Base-by-base conservation (phyloP, 2,113 vertebrate genomes). In the Pimephales promelas region DNA sequence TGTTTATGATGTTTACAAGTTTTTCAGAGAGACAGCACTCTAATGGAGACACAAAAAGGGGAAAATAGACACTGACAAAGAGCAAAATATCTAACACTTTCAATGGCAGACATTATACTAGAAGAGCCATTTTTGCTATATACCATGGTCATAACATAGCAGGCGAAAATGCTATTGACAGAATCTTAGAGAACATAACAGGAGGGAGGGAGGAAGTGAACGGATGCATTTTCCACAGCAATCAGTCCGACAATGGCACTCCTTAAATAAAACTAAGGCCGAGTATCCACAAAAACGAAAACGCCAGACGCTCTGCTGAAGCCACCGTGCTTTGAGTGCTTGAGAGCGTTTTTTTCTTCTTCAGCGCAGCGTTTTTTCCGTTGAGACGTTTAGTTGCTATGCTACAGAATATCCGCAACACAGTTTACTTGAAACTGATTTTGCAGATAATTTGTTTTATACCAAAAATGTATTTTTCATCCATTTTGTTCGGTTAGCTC, bases 181-280 rank as follows among this genome's bases (percentile, higher is more conserved):
- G 54, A 73, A 28, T 57, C 74, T 57, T 24, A 71, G 54, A 64
- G 40, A 54, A 61, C 22, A 45, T 20, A 78, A 61, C 75, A 78
- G 43, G 49, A 14, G 47, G 54, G 47, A 31, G 14, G 54, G 59
- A 43, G 14, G 20, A 71, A 49, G 54, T 9, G 7, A 77, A 28
- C 10, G 34, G 80, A 64, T 40, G 72, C 71, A 70, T 79, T 84
- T 84, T 82, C 79, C 43, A 36, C 57, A 57, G 79, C 74, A 82
- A 89, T 90, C 88, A 87, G 86, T 90, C 89, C 75, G 75, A 84
- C 64, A 87, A 84, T 84, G 20, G 88, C 88, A 91, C 90, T 90
- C 92, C 83, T 86, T 93, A 89, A 91, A 91, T 43, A 81, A 84
- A 75, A 90, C 92, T 47, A 47, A n/a, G n/a, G n/a, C n/a, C n/a